These are phyloP conservation scores for Epinephelus malabaricus DNA, from an alignment of 2,797 vertebrate species.

Conservation along the genomic window DNA sequence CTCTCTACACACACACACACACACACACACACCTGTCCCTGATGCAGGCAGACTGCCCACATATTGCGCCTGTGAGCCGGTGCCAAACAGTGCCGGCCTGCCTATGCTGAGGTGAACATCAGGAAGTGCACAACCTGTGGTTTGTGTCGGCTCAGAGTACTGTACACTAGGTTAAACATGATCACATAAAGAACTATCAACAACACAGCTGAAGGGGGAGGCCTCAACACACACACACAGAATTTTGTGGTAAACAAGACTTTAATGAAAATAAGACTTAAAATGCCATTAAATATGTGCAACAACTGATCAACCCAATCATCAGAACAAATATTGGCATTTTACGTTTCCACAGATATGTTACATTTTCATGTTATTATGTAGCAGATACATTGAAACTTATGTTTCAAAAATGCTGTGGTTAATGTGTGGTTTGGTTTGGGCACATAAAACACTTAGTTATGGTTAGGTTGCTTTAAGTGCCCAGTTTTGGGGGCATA, in stretches of 20 bases:
- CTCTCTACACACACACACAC: neutral
- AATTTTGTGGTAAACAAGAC: neutral
- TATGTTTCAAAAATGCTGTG: too few relatives aligned
- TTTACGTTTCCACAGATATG: too few relatives aligned
- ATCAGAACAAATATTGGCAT: too few relatives aligned
- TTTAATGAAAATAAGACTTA: neutral
- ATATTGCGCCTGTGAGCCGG: conserved; percentile 50
- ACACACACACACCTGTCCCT: conserved; percentile 42
- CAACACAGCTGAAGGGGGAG: conserved; percentile 1
- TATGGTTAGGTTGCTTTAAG: too few relatives aligned
- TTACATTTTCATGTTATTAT: too few relatives aligned
- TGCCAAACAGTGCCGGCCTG: conserved; percentile 43
- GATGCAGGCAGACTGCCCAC: conserved; percentile 47
- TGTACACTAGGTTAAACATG: conserved; percentile 49
- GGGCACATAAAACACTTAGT: too few relatives aligned
- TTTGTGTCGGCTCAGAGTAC: conserved; percentile 43
- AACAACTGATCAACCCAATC: too few relatives aligned
- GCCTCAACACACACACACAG: neutral
- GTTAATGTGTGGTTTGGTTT: too few relatives aligned
- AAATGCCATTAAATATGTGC: too few relatives aligned
- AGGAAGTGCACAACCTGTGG: conserved; percentile 49
- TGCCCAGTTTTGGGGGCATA: too few relatives aligned
- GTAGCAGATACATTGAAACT: too few relatives aligned
- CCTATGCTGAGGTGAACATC: conserved; percentile 41
- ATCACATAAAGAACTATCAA: conserved; percentile 34